Evolutionary conservation across 1,140 invertebrate genomes (phyloP).

Genomic region (Scaptomyza hsui): DNA sequence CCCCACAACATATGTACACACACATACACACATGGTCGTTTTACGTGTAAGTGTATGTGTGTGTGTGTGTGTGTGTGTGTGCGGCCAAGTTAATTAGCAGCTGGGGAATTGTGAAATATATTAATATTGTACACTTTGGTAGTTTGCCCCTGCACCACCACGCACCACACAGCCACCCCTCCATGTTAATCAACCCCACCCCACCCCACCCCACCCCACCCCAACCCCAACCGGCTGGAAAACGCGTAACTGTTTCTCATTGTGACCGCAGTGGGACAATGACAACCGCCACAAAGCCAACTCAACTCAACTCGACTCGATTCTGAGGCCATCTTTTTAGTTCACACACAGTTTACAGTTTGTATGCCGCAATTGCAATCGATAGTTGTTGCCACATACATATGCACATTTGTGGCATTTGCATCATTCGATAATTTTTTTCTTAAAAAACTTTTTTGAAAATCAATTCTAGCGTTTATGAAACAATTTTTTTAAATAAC

Average conservation of each 20-base stretch:
- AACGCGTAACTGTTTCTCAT: slow-evolving; percentile 50
- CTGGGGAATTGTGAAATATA: slow-evolving; percentile 81
- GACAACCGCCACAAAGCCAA: slow-evolving; percentile 13
- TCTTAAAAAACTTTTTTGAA: too few relatives aligned
- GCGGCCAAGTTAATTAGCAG: slow-evolving; percentile 76
- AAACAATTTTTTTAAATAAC: too few relatives aligned
- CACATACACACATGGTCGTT: slow-evolving; percentile 43
- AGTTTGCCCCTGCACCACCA: slow-evolving; percentile 25
- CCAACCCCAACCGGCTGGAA: slow-evolving; percentile 5
- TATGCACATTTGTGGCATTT: too few relatives aligned
- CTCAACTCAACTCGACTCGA: too few relatives aligned
- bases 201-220: slow-evolving; percentile 18
- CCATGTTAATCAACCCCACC: background rate
- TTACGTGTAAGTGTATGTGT: slow-evolving; percentile 15
- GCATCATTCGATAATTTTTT: too few relatives aligned
- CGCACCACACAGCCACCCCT: too few relatives aligned
- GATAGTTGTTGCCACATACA: slow-evolving; percentile 1
- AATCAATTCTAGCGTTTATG: too few relatives aligned
- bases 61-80: slow-evolving; percentile 33
- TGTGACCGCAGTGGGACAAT: slow-evolving; percentile 48
- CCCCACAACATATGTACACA: slow-evolving; percentile 29
- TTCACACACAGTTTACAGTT: too few relatives aligned
- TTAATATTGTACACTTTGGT: slow-evolving; percentile 80
- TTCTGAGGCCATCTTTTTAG: too few relatives aligned
- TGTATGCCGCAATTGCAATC: slow-evolving; percentile 25